These are phyloP conservation scores for Avahi laniger DNA, from an alignment of 2,797 vertebrate species.

Conservation along the genomic window DNA sequence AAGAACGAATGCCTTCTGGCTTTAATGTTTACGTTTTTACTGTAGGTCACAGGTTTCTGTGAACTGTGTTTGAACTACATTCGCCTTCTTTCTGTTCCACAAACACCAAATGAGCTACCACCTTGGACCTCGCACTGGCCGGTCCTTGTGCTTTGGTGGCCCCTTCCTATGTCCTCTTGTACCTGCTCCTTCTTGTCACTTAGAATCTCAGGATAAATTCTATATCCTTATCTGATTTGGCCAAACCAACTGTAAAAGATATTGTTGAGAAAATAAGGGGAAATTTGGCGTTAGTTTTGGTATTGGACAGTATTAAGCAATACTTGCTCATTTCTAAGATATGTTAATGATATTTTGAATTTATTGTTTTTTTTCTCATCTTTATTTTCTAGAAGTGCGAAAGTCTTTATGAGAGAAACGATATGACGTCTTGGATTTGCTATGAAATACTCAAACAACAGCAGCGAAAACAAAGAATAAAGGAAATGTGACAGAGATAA, in stretches of 20 bases:
- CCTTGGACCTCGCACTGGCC: no score
- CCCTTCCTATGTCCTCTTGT: not conserved
- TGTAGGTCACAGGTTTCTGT: not conserved
- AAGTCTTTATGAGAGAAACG: not conserved
- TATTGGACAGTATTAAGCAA: not conserved
- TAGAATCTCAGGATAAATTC: not conserved
- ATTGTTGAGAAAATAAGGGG: not conserved
- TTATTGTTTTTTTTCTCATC: not conserved
- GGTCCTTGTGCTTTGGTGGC: not conserved
- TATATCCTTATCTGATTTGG: not conserved
- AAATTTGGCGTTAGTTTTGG: not conserved
- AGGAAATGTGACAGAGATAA: not conserved
- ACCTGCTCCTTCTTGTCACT: not conserved
- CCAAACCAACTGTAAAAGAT: not conserved
- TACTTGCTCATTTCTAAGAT: not conserved
- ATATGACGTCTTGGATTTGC: not conserved
- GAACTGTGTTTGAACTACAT: not conserved
- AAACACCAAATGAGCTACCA: not conserved
- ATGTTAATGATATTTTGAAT: not conserved
- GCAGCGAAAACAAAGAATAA: not conserved
- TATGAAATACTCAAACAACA: not conserved
- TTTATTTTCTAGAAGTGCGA: not conserved
- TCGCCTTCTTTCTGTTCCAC: not conserved
- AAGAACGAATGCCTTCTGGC: not conserved
- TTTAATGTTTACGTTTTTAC: not conserved